phyloP scores from a whole-genome alignment of 2,797 vertebrate genomes.

The Myiothlypis chrysogaster region DNA sequence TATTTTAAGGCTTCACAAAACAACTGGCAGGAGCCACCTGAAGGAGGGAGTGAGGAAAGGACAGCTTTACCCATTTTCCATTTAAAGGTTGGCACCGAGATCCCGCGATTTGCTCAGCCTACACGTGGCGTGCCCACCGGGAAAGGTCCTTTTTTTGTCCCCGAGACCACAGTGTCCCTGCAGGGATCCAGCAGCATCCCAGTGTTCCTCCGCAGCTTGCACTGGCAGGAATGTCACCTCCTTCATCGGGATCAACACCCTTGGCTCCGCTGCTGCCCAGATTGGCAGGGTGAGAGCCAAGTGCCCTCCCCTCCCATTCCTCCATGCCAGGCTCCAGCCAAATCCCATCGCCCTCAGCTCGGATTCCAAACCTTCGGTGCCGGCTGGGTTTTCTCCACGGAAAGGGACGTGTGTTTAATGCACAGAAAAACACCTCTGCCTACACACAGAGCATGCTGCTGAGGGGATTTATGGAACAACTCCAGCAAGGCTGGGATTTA shows the following conservation, averaged over 20 bases:
- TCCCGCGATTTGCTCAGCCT: background rate
- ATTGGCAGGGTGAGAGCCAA: constrained; percentile 14
- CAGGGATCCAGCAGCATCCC: background rate
- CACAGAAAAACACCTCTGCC: rapidly evolving
- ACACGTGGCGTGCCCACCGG: background rate
- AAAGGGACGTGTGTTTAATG: rapidly evolving
- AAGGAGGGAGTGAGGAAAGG: background rate
- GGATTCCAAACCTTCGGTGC: background rate
- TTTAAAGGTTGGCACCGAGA: background rate
- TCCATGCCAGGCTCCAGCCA: background rate
- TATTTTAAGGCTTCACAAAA: background rate
- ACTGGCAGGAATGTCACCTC: background rate
- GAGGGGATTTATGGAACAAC: background rate
- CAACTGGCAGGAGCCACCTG: background rate
- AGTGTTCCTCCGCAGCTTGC: rapidly evolving
- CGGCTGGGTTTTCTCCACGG: background rate
- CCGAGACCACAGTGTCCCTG: rapidly evolving
- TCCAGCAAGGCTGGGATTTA: background rate
- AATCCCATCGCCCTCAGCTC: background rate
- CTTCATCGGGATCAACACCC: background rate
- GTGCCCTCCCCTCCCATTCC: background rate
- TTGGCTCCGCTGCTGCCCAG: background rate
- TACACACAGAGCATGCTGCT: rapidly evolving
- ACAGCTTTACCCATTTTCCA: constrained; percentile 57
- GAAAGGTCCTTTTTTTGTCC: background rate